These are phyloP conservation scores for Zophobas morio DNA, from an alignment of 1,140 invertebrate genomes.

Conservation along the genomic window DNA sequence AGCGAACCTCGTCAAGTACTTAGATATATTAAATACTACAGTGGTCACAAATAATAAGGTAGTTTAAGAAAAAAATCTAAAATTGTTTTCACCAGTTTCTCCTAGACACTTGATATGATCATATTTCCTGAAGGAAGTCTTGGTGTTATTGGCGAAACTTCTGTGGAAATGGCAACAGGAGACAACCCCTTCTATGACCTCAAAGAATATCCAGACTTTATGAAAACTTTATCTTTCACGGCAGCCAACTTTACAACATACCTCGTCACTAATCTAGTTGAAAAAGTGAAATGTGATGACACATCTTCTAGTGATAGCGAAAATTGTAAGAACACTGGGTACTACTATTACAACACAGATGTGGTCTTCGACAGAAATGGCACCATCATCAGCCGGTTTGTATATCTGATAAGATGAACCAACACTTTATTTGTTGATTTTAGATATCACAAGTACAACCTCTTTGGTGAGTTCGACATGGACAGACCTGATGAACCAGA, in stretches of 20 bases:
- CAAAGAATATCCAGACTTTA: background rate
- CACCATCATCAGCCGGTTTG: too few relatives aligned
- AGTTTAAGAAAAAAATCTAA: background rate
- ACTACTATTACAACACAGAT: constrained; percentile 76
- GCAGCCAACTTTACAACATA: background rate
- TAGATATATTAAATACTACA: background rate
- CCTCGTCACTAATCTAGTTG: constrained; percentile 68
- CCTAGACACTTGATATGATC: constrained; percentile 6
- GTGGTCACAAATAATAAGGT: background rate
- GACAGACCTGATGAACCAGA: constrained; percentile 70
- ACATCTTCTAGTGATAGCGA: constrained; percentile 27
- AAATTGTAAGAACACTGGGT: constrained; percentile 65
- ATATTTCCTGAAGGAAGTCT: constrained; percentile 28
- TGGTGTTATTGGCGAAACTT: background rate
- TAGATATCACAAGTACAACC: constrained; percentile 76
- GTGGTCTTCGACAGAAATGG: too few relatives aligned
- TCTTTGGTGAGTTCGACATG: constrained; percentile 70
- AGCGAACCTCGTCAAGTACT: background rate
- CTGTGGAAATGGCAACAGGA: background rate
- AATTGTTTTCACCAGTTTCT: background rate
- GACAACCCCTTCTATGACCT: background rate
- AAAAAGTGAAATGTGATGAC: constrained; percentile 69
- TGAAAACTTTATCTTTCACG: background rate
- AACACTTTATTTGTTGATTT: constrained; percentile 59
- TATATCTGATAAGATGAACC: background rate